Evolutionary conservation across 2,797 vertebrate species (phyloP).

Genomic region (Cuniculus paca): DNA sequence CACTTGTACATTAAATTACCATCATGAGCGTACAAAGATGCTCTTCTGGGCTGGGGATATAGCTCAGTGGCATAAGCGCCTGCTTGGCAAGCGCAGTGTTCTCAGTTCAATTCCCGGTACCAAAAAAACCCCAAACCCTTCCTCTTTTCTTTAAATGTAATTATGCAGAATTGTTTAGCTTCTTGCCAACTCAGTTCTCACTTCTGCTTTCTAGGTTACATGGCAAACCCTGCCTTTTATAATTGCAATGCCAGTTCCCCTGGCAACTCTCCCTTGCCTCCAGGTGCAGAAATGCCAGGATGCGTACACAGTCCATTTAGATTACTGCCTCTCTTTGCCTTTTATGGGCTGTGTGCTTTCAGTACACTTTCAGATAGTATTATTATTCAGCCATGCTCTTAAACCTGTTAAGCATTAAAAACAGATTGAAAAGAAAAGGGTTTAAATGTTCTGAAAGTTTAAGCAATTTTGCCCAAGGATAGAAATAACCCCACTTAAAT

Average conservation of each 20-base stretch:
- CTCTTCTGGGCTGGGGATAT: no score
- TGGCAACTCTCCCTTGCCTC: neutral
- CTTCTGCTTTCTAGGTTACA: neutral
- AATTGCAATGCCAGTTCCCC: neutral
- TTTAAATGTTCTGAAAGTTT: slow-evolving; percentile 25
- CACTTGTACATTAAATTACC: neutral
- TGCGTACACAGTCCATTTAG: neutral
- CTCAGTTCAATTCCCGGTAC: no score
- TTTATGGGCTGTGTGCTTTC: neutral
- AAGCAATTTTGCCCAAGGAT: slow-evolving; percentile 4
- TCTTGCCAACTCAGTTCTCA: neutral
- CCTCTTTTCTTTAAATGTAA: neutral
- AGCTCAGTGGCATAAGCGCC: no score
- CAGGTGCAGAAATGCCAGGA: neutral
- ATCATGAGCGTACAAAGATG: neutral
- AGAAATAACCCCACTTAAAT: neutral
- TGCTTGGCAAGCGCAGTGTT: no score
- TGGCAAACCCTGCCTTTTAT: neutral
- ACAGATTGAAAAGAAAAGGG: neutral
- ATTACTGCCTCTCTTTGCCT: neutral
- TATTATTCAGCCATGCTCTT: neutral
- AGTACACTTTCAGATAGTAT: neutral
- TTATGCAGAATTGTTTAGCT: neutral
- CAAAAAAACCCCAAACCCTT: neutral
- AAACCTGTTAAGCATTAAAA: slow-evolving; percentile 36